A percentile compares a stretch with the other conserved stretches of the same genome.
Evolutionary conservation across 2,113 vertebrate genomes (phyloP).

Genomic region (Chionomys nivalis): DNA sequence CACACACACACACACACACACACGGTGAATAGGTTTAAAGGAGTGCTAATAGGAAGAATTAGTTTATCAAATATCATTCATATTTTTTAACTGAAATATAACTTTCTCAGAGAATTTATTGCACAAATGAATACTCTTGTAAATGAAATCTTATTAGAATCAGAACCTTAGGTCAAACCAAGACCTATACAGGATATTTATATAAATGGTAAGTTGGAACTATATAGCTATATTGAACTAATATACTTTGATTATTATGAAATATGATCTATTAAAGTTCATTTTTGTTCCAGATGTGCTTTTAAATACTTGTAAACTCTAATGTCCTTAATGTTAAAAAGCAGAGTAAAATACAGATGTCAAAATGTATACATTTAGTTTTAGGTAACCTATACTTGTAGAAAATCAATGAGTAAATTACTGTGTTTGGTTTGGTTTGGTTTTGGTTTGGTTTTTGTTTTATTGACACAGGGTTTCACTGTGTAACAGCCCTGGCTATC

Average conservation of each 20-base stretch:
- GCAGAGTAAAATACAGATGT: constrained; percentile 43
- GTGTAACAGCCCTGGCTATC: no score
- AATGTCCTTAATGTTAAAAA: not conserved
- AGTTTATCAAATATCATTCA: constrained; percentile 47
- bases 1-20: not conserved
- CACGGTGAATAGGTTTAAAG: not conserved
- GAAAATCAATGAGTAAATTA: constrained; percentile 54
- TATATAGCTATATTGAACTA: not conserved
- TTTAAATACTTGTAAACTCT: constrained; percentile 24
- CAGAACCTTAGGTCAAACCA: constrained; percentile 40
- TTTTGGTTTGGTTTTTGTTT: no score
- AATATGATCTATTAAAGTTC: not conserved
- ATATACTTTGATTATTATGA: constrained; percentile 29
- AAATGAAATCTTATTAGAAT: constrained; percentile 11
- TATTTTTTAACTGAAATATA: constrained; percentile 50
- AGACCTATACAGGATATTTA: constrained; percentile 35
- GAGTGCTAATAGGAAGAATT: constrained; percentile 22
- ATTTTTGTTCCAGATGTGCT: constrained; percentile 19
- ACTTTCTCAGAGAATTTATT: constrained; percentile 29
- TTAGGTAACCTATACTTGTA: not conserved
- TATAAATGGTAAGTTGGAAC: constrained; percentile 22
- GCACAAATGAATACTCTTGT: constrained; percentile 47
- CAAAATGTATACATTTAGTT: constrained; percentile 51
- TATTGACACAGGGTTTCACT: no score
- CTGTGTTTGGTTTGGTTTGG: not conserved